Evolutionary conservation across 2,888 invertebrate genomes (phyloP).

Genomic region (Osedax fenrisi): DNA sequence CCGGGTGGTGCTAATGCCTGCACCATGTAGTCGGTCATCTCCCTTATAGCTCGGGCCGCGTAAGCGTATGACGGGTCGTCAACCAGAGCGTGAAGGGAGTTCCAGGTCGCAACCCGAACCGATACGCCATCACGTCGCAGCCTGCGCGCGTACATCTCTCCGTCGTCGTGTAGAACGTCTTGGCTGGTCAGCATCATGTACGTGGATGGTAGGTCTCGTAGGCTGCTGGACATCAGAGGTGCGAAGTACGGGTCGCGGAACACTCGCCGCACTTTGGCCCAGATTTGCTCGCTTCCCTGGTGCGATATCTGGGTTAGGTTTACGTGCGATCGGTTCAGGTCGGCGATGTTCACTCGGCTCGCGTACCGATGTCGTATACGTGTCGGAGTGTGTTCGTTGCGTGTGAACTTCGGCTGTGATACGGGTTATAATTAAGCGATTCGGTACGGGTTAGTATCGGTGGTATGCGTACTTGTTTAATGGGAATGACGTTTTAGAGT

Average conservation of each 20-base stretch:
- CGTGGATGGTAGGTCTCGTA: background rate
- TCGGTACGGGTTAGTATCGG: no score
- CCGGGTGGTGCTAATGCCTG: no score
- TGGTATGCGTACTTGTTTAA: no score
- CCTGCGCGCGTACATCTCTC: background rate
- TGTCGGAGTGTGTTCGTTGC: background rate
- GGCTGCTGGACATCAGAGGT: background rate
- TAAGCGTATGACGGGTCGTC: background rate
- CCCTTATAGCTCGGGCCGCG: background rate
- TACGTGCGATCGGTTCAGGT: no score
- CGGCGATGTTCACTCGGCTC: background rate
- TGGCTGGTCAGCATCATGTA: background rate
- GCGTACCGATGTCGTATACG: background rate
- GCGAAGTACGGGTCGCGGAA: background rate
- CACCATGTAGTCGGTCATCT: background rate
- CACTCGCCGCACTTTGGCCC: background rate
- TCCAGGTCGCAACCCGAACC: background rate
- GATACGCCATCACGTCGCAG: background rate
- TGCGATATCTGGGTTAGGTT: no score
- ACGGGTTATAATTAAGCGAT: no score
- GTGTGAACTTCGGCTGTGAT: background rate
- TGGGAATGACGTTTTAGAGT: no score
- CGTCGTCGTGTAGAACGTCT: background rate
- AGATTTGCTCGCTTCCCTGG: background rate
- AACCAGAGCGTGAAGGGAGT: background rate